Evolutionary conservation across 23 tunicate species (phyloP).

Genomic region (Trididemnum clinides): DNA sequence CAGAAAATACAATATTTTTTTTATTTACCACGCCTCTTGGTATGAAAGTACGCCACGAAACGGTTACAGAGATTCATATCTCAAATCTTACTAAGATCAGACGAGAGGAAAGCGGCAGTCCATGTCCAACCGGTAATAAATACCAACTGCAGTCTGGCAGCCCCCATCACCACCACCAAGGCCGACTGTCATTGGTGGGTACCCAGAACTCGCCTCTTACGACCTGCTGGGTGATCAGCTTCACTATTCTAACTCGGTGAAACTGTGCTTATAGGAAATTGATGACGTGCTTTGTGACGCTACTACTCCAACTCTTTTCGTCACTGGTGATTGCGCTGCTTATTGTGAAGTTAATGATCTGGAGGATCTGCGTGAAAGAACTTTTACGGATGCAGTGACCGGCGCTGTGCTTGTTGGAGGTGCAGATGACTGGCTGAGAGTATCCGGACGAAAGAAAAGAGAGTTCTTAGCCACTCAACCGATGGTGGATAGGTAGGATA

Average conservation of each 20-base stretch:
- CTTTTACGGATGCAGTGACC: conserved; percentile 59
- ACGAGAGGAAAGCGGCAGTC: no score
- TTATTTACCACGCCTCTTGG: no score
- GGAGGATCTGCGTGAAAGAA: conserved; percentile 59
- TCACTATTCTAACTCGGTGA: no score
- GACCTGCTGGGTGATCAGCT: no score
- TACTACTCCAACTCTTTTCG: conserved; percentile 70
- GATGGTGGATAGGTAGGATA: conserved; percentile 71
- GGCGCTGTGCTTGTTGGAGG: conserved; percentile 55
- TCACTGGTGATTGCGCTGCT: conserved; percentile 65
- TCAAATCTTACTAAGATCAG: no score
- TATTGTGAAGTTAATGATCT: conserved; percentile 61
- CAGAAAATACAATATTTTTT: no score
- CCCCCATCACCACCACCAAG: no score
- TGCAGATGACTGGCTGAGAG: conserved; percentile 85
- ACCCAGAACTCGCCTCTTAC: no score
- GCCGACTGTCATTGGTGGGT: neutral
- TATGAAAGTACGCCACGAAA: no score
- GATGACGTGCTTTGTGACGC: conserved; percentile 85
- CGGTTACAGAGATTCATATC: no score
- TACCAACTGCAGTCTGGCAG: no score
- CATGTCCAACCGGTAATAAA: no score
- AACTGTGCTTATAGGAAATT: conserved; percentile 21
- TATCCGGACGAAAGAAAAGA: conserved; percentile 51
- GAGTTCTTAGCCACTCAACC: conserved; percentile 52